phyloP scores from a whole-genome alignment of 1,140 invertebrate species.

The Venturia canescens region DNA sequence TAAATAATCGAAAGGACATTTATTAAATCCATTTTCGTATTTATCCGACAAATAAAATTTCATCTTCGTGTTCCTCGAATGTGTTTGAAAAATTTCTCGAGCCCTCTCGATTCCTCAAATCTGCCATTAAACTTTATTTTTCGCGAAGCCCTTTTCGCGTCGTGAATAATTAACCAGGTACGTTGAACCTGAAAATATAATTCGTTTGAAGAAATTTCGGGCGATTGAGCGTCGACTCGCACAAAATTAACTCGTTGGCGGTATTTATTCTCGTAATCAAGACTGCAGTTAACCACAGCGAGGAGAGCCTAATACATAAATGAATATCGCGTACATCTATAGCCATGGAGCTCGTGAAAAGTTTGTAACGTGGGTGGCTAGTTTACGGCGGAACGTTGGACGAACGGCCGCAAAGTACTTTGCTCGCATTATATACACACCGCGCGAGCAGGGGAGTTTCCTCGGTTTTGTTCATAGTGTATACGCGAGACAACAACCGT shows the following conservation, averaged over 20 bases:
- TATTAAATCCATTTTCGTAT: no score
- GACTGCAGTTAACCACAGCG: not conserved
- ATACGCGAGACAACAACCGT: conserved; percentile 14
- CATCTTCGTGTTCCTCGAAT: no score
- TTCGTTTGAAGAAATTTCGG: not conserved
- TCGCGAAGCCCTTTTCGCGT: no score
- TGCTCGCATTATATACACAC: not conserved
- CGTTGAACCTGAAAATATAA: no score
- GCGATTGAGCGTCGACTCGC: not conserved
- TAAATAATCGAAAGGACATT: no score
- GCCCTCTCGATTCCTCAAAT: no score
- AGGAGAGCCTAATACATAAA: not conserved
- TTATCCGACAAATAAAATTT: no score
- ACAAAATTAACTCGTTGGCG: not conserved
- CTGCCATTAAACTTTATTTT: no score
- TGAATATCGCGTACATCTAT: not conserved
- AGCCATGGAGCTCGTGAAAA: not conserved
- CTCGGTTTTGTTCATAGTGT: conserved; percentile 24
- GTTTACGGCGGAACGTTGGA: not conserved
- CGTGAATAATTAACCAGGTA: no score
- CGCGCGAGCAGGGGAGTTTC: conserved; percentile 29
- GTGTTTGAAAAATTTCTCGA: no score
- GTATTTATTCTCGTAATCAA: not conserved
- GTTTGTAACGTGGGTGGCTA: not conserved
- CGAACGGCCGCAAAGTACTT: conserved; percentile 29